phyloP scores from a whole-genome alignment of 1,140 invertebrate genomes.

The Matsumurasca onukii region DNA sequence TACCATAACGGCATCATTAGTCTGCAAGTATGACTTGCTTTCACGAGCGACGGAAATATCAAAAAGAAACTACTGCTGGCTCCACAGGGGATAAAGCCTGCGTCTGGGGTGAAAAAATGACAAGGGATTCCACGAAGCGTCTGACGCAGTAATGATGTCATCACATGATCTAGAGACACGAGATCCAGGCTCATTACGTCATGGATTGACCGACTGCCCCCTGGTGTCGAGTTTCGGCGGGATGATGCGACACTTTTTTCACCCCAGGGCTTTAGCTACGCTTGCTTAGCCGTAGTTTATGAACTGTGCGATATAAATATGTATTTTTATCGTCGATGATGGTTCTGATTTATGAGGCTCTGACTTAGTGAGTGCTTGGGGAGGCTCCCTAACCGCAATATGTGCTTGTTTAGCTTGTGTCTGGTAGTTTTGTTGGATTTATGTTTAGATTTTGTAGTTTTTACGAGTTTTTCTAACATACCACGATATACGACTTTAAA shows the following conservation, averaged over 20 bases:
- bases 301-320: constrained; percentile 24
- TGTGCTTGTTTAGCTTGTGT: too few species aligned
- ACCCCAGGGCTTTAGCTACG: constrained; percentile 20
- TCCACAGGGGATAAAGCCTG: too few species aligned
- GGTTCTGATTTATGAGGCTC: constrained; percentile 9
- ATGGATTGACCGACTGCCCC: neutral
- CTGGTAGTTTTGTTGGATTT: too few species aligned
- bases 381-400: too few species aligned
- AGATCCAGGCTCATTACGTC: neutral
- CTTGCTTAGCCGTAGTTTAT: constrained; percentile 15
- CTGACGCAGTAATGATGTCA: neutral
- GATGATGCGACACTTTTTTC: constrained; percentile 3
- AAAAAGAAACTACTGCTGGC: neutral
- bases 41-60: neutral
- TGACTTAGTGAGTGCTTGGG: neutral
- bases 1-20: neutral
- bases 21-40: neutral
- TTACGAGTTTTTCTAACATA: too few species aligned
- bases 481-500: too few species aligned
- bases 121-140: neutral
- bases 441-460: too few species aligned
- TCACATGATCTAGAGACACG: neutral
- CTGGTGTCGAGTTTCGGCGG: neutral
- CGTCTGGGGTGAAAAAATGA: neutral
- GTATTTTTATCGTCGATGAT: constrained; percentile 12